Evolutionary conservation across 2,888 invertebrate species (phyloP).

Genomic region (Mesopsocus fuscifrons): DNA sequence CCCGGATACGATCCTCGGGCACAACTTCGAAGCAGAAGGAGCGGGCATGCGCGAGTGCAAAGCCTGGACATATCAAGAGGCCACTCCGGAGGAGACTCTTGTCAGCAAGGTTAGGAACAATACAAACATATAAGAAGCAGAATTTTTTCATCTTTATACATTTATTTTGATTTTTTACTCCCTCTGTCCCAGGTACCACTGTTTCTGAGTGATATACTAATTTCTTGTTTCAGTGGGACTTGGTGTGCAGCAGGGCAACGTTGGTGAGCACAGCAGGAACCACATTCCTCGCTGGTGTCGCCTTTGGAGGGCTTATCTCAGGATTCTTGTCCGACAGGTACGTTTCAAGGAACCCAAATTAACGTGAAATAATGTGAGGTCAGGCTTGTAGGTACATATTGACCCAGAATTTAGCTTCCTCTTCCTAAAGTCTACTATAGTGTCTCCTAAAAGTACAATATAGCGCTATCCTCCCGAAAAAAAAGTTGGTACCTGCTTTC

Average conservation of each 20-base stretch:
- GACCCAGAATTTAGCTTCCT: too few relatives aligned
- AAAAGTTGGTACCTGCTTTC: too few relatives aligned
- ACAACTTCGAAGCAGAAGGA: conserved; percentile 2
- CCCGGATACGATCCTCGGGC: conserved; percentile 23
- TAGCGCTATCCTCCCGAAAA: too few relatives aligned
- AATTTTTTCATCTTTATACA: background rate
- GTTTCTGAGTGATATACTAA: too few relatives aligned
- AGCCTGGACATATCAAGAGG: background rate
- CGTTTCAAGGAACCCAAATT: too few relatives aligned
- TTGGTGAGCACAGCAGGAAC: conserved; percentile 55
- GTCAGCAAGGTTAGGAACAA: conserved; percentile 2
- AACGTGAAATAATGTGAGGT: too few relatives aligned
- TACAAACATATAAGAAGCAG: background rate
- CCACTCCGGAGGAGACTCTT: background rate
- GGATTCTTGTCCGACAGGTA: conserved; percentile 61
- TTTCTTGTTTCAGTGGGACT: conserved; percentile 39
- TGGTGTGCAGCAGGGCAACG: conserved; percentile 52
- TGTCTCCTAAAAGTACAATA: too few relatives aligned
- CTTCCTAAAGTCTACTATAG: too few relatives aligned
- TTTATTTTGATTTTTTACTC: background rate
- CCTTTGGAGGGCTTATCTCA: conserved; percentile 57
- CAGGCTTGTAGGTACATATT: too few relatives aligned
- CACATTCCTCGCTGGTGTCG: conserved; percentile 56
- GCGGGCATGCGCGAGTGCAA: background rate
- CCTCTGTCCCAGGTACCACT: too few relatives aligned